Conservation (phyloP, 2,797 vertebrate species). For the Bradypodion pumilum region DNA sequence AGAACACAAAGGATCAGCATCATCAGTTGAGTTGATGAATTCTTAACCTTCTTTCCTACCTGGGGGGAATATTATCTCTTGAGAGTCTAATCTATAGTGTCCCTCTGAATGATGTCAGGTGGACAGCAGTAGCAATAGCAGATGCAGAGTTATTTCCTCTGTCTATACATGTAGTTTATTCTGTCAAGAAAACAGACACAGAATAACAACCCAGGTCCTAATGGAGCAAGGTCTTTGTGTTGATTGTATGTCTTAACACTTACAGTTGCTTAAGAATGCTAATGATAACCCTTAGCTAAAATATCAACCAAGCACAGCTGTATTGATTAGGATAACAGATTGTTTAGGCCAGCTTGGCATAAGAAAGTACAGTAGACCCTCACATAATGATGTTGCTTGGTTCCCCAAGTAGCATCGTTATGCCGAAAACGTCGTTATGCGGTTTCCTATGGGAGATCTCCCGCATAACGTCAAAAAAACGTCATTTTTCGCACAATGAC, state of each 20-base stretch:
- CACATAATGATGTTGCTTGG: too few species aligned
- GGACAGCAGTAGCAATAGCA: background rate
- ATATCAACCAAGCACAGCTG: background rate
- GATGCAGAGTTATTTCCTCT: background rate
- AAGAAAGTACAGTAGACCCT: too few species aligned
- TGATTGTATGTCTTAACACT: background rate
- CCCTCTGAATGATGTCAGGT: background rate
- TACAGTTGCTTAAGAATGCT: background rate
- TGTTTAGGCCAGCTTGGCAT: background rate
- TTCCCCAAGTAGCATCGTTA: too few species aligned
- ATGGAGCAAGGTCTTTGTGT: background rate
- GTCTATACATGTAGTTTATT: background rate
- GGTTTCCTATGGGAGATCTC: too few species aligned
- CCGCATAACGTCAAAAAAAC: too few species aligned
- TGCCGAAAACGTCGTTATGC: too few species aligned
- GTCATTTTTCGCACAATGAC: too few species aligned
- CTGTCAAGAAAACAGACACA: background rate
- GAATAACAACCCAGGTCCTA: background rate
- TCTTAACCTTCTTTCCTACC: background rate
- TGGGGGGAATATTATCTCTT: background rate
- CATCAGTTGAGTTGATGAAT: background rate
- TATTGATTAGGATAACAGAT: background rate
- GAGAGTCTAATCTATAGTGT: background rate
- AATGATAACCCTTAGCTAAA: background rate
- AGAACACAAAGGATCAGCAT: background rate